These are phyloP conservation scores for Mythimna vitellina DNA, from an alignment of 2,888 invertebrate genomes.

Conservation along the genomic window DNA sequence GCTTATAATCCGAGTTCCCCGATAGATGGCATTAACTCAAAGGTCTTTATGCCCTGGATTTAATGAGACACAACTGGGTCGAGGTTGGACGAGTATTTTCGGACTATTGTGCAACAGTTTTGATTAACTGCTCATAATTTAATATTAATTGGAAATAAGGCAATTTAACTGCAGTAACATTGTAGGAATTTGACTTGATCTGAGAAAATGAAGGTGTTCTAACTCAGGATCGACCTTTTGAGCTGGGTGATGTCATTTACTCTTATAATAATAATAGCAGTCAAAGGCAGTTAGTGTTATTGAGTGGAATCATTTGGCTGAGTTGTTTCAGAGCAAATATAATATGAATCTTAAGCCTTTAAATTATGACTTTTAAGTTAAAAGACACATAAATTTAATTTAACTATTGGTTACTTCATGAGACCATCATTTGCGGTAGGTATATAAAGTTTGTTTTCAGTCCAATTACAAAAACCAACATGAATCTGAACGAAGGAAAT, in stretches of 20 bases:
- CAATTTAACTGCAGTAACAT: constrained; percentile 20
- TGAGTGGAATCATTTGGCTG: neutral
- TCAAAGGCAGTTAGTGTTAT: neutral
- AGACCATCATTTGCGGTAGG: constrained; percentile 2
- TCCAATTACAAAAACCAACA: constrained; percentile 21
- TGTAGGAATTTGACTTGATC: neutral
- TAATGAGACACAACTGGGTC: constrained; percentile 79
- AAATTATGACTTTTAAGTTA: neutral
- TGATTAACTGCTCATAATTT: constrained; percentile 67
- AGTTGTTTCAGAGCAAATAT: neutral
- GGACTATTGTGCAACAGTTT: constrained; percentile 82
- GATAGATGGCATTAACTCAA: constrained; percentile 63
- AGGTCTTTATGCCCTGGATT: constrained; percentile 68
- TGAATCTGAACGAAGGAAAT: constrained; percentile 23
- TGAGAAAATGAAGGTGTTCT: neutral
- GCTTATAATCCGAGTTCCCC: constrained; percentile 23
- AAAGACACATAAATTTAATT: neutral
- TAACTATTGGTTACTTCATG: neutral
- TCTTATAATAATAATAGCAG: neutral
- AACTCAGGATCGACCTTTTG: constrained; percentile 7
- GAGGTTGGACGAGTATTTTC: constrained; percentile 81
- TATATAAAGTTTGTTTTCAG: constrained; percentile 17
- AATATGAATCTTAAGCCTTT: neutral
- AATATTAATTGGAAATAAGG: constrained; percentile 47
- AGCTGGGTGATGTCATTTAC: constrained; percentile 9